Conservation (phyloP, 2,888 invertebrate genomes). For the Nomada ruficornis region DNA sequence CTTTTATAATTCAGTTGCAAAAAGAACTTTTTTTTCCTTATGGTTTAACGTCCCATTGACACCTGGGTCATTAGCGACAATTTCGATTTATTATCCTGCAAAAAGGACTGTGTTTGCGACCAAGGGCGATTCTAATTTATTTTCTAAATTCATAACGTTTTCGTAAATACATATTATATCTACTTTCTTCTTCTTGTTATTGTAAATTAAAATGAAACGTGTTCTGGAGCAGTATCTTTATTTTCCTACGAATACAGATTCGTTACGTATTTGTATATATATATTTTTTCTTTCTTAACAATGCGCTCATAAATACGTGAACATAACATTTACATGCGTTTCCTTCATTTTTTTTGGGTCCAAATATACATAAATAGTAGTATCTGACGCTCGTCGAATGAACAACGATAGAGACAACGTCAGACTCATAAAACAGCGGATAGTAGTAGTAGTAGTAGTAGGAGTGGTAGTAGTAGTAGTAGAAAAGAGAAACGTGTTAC, state of each 20-base stretch:
- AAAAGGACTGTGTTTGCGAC: too few species aligned
- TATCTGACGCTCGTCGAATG: conserved; percentile 58
- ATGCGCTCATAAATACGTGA: conserved; percentile 74
- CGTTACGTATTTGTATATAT: conserved; percentile 48
- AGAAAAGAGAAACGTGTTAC: conserved; percentile 26
- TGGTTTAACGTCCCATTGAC: too few species aligned
- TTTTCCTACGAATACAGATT: conserved; percentile 56
- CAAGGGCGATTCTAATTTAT: too few species aligned
- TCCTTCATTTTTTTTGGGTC: conserved; percentile 47
- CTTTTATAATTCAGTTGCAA: too few species aligned
- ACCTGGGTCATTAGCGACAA: too few species aligned
- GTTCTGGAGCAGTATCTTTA: conserved; percentile 48
- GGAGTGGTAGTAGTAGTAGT: conserved; percentile 15
- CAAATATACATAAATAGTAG: conserved; percentile 73
- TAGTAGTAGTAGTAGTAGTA: conserved; percentile 5
- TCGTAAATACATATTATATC: too few species aligned
- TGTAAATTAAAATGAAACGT: background rate
- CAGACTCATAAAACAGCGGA: conserved; percentile 3
- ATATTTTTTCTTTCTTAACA: conserved; percentile 53
- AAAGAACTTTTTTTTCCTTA: too few species aligned
- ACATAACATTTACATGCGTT: conserved; percentile 63
- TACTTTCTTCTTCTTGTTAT: too few species aligned
- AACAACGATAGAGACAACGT: conserved; percentile 52
- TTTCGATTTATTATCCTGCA: too few species aligned
- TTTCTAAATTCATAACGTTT: too few species aligned